These are phyloP conservation scores for Deilephila porcellus DNA, from an alignment of 2,888 invertebrate species.

Conservation along the genomic window DNA sequence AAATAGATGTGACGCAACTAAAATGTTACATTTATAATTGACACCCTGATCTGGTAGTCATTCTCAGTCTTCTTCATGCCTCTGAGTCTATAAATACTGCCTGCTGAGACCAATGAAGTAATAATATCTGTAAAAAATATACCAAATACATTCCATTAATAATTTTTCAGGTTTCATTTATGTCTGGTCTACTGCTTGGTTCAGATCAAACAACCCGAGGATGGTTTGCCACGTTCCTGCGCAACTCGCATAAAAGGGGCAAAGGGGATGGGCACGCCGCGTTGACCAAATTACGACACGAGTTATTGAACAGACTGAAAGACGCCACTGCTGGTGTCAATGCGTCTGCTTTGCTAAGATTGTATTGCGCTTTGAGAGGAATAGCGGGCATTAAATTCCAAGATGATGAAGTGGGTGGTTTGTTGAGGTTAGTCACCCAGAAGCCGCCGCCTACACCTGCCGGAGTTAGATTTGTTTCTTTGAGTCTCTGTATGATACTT, in stretches of 20 bases:
- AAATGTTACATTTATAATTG: too few species aligned
- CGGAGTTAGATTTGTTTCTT: conserved; percentile 95
- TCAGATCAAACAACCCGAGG: conserved; percentile 95
- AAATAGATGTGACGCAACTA: too few species aligned
- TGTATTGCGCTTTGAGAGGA: conserved; percentile 96
- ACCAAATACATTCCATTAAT: not conserved
- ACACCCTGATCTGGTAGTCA: too few species aligned
- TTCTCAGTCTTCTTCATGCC: too few species aligned
- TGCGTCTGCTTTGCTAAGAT: conserved; percentile 94
- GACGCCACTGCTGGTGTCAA: conserved; percentile 89
- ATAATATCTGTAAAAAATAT: not conserved
- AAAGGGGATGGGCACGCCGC: conserved; percentile 91
- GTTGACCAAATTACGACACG: conserved; percentile 88
- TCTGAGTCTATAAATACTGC: too few species aligned
- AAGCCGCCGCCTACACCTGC: conserved; percentile 95
- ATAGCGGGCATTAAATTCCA: conserved; percentile 96
- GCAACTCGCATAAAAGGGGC: conserved; percentile 92
- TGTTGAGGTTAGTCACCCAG: conserved; percentile 94
- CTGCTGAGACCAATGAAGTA: not conserved
- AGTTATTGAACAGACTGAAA: conserved; percentile 89
- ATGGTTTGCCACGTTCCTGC: conserved; percentile 96
- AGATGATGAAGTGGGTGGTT: conserved; percentile 94
- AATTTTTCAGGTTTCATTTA: conserved; percentile 88
- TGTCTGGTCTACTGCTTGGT: conserved; percentile 95
- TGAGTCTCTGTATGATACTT: conserved; percentile 96